Percentiles rank a stretch among this genome's conserved stretches.
Evolutionary conservation across 2,113 vertebrate species (phyloP).

Genomic region (Dipodomys stephensi): DNA sequence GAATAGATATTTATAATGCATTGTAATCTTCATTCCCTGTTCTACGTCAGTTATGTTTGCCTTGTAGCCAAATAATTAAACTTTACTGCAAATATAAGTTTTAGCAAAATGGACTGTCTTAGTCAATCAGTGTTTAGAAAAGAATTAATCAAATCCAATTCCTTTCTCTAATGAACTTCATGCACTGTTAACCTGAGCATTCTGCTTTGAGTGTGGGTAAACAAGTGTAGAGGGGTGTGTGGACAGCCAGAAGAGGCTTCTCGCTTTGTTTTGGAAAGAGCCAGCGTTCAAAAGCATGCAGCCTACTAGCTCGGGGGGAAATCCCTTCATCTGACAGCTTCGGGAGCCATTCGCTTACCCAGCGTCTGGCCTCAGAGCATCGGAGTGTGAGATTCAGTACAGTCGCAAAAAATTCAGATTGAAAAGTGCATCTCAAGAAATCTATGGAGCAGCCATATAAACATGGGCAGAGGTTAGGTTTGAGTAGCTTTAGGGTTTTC

Average conservation of each 20-base stretch:
- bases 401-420: not conserved
- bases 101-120: constrained; percentile 84
- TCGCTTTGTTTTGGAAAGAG: not conserved
- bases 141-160: constrained; percentile 82
- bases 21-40: constrained; percentile 74
- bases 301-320: not conserved
- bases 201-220: not conserved
- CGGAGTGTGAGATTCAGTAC: not conserved
- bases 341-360: not conserved
- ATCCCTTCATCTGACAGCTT: not conserved
- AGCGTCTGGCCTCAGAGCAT: not conserved
- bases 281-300: not conserved
- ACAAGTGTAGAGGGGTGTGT: not conserved
- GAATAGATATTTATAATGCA: constrained; percentile 50
- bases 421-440: not conserved
- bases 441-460: not conserved
- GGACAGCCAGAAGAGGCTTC: not conserved
- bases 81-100: constrained; percentile 78
- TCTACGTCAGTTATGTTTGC: constrained; percentile 79
- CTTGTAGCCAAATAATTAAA: constrained; percentile 81
- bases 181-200: constrained; percentile 21
- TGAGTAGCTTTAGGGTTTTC: not conserved
- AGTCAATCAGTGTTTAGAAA: constrained; percentile 80
- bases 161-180: constrained; percentile 76
- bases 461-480: not conserved